Conservation (phyloP, 2,113 vertebrate genomes). For the Bostrychus sinensis region DNA sequence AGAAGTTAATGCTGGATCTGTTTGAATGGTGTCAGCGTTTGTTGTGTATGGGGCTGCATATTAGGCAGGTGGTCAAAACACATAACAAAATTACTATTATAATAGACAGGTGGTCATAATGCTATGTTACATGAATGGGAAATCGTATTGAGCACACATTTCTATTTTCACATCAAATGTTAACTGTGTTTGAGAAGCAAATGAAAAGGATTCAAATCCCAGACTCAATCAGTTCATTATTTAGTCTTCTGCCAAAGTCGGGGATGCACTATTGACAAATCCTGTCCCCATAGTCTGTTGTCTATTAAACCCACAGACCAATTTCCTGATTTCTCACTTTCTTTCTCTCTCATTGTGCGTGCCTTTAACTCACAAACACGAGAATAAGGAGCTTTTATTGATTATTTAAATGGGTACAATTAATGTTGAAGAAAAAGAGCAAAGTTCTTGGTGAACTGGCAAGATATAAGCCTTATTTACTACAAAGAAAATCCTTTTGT, state of each 20-base stretch:
- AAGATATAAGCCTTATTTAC: conserved; percentile 6
- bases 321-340: conserved; percentile 30
- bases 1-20: no score
- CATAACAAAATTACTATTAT: no score
- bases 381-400: conserved; percentile 17
- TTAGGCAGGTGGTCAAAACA: no score
- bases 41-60: no score
- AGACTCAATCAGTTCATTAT: conserved; percentile 53
- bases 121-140: background rate
- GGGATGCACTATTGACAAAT: conserved; percentile 55
- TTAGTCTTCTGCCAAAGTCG: conserved; percentile 49
- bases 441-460: background rate
- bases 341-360: background rate
- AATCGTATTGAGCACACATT: conserved; percentile 14
- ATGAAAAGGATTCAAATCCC: conserved; percentile 34
- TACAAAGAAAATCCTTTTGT: background rate
- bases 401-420: conserved; percentile 27
- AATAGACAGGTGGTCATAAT: no score
- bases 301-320: conserved; percentile 32
- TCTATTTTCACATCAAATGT: conserved; percentile 19
- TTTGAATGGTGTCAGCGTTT: no score
- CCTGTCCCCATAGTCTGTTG: conserved; percentile 37
- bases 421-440: conserved; percentile 6
- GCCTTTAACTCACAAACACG: background rate
- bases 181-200: conserved; percentile 31